These are phyloP conservation scores for Haliclona indistincta DNA, from an alignment of 37 sponge, comb jelly and placozoan species.

Conservation along the genomic window DNA sequence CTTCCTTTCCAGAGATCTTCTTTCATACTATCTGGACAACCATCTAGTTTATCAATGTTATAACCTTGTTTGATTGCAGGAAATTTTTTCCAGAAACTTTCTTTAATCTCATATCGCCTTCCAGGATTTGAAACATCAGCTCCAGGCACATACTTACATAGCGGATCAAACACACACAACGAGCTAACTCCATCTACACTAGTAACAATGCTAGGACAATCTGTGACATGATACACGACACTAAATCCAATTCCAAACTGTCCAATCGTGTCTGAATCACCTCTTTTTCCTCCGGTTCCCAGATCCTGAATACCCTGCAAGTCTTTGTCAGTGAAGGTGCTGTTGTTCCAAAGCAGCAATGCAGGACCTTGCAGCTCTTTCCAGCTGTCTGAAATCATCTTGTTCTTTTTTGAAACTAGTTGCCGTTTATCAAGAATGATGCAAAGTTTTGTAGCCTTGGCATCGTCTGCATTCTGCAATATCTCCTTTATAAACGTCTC, in stretches of 20 bases:
- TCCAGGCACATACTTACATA: constrained; percentile 19
- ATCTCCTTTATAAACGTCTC: neutral
- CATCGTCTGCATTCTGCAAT: constrained; percentile 13
- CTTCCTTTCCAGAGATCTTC: constrained; percentile 10
- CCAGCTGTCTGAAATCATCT: constrained; percentile 39
- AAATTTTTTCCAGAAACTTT: neutral
- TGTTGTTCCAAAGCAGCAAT: constrained; percentile 68
- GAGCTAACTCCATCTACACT: constrained; percentile 43
- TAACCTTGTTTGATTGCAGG: neutral
- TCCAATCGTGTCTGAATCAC: constrained; percentile 55
- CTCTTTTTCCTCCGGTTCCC: constrained; percentile 59
- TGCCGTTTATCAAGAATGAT: constrained; percentile 57
- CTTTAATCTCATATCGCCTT: neutral
- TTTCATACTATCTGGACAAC: neutral
- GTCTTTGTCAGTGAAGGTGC: constrained; percentile 42
- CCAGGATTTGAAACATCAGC: constrained; percentile 2
- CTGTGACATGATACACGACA: constrained; percentile 78
- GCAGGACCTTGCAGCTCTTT: constrained; percentile 72
- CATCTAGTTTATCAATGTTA: neutral
- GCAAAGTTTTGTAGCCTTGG: constrained; percentile 70
- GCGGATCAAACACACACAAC: constrained; percentile 54
- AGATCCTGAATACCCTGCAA: constrained; percentile 62
- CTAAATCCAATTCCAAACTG: constrained; percentile 78
- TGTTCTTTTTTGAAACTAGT: neutral
- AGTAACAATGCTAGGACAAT: constrained; percentile 65